Base-by-base conservation (phyloP, 2,888 invertebrate genomes). In the Acrobasis repandana region DNA sequence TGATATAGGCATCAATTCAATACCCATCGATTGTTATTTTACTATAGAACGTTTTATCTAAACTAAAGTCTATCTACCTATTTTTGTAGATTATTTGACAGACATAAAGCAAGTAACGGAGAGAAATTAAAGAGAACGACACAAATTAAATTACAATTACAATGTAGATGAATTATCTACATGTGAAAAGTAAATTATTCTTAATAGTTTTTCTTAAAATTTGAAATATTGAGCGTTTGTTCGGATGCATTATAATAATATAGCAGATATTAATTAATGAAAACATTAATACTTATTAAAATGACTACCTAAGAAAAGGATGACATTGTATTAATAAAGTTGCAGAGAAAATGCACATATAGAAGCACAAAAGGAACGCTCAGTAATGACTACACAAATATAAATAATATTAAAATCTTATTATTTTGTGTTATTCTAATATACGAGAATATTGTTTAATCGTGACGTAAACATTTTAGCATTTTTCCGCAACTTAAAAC, bases 191-290 rank as follows among this genome's bases (percentile, higher is more conserved):
- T 43, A 63, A 63, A 63, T 60, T 60, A 58, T 57, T 49, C 57
- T 62, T 64, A 65, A 49, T 54, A 18, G 46, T 66, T 57, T 61
- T 61, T 58, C 57, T 61, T 62, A 68, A 61, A 65, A 67, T 68
- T 70, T 72, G 68, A 72, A 68, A 65, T 69, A 76, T 79, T 79
- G 79, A 77, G 79, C 75, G 71, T 71, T 72, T 71, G 71, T 58
- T 36, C 49, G 46, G 52, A 52, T 60, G 46, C 16, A 33, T 59
- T 43, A 36, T 10, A 43, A 43, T n/a, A 46, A 16, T 15, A 49
- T 48, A 54, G 43, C 43, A 48, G 18, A 47, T 38, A 38, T 33
- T 28, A 52, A 62, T 58, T 56, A 48, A 52, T 63, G 52, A 60
- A 61, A 66, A 61, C 49, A 59, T 58, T 43, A 54, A 54, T 58